Percentiles rank a stretch among this genome's conserved stretches.
Evolutionary conservation across 2,113 vertebrate genomes (phyloP).

Genomic region (Entomyzon cyanotis): DNA sequence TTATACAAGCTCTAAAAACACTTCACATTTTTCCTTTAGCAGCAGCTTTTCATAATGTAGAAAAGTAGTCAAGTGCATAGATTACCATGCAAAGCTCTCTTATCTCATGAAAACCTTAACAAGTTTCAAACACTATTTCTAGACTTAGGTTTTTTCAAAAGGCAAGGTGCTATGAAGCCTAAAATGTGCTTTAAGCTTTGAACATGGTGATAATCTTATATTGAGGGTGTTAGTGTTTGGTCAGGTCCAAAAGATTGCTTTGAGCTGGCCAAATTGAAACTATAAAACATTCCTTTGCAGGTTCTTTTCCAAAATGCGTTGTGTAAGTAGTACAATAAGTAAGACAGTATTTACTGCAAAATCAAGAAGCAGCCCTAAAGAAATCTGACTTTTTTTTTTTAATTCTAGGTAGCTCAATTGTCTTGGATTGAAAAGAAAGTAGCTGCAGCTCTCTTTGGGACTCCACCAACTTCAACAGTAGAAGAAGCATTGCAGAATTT

Average conservation of each 20-base stretch:
- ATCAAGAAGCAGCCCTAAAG: not conserved
- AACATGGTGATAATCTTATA: not conserved
- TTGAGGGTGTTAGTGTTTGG: not conserved
- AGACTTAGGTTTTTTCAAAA: not conserved
- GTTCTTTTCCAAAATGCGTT: not conserved
- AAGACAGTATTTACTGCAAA: not conserved
- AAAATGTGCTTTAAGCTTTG: not conserved
- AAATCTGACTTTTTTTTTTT: not conserved
- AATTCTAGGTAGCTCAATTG: conserved; percentile 86
- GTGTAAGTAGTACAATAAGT: not conserved
- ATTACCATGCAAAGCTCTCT: not conserved
- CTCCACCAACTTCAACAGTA: conserved; percentile 87
- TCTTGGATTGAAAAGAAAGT: conserved; percentile 97
- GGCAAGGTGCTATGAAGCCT: not conserved
- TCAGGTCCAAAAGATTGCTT: not conserved
- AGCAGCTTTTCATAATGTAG: not conserved
- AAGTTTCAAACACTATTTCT: not conserved
- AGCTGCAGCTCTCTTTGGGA: conserved; percentile 88
- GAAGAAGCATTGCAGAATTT: conserved; percentile 90
- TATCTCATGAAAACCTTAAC: not conserved
- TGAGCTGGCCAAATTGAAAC: not conserved
- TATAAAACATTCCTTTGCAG: not conserved
- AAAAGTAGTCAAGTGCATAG: not conserved
- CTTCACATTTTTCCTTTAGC: not conserved
- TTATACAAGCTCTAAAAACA: not conserved